A percentile compares a stretch with the other conserved stretches of the same genome.
Evolutionary conservation across 2,113 vertebrate genomes (phyloP).

Genomic region (Furnarius figulus): DNA sequence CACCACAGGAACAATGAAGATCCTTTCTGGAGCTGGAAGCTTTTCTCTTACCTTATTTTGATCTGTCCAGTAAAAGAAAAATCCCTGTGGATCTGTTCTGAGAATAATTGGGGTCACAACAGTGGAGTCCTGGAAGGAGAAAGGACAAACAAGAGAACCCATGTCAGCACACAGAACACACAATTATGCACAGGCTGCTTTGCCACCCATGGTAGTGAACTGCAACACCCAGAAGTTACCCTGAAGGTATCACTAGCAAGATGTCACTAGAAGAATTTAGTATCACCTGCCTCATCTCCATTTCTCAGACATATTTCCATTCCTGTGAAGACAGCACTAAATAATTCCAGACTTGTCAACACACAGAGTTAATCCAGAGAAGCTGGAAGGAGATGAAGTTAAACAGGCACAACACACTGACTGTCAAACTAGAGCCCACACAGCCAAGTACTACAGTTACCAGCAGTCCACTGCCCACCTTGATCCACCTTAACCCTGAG

Average conservation of each 20-base stretch:
- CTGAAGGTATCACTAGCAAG: neutral
- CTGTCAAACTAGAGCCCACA: neutral
- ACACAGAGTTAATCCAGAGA: neutral
- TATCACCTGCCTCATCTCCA: neutral
- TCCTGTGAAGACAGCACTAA: neutral
- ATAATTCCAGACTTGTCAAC: neutral
- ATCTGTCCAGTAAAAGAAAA: conserved; percentile 97
- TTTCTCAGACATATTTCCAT: neutral
- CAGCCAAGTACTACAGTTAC: neutral
- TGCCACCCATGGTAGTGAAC: neutral
- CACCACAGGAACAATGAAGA: neutral
- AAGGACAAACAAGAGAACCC: neutral
- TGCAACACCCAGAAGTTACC: neutral
- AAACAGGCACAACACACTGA: neutral
- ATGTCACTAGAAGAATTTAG: neutral
- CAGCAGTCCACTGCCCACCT: neutral
- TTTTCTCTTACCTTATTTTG: conserved; percentile 90
- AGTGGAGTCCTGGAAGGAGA: conserved; percentile 83
- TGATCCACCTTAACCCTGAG: neutral
- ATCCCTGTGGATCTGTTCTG: conserved; percentile 92
- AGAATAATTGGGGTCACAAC: conserved; percentile 90
- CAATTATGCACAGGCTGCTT: neutral
- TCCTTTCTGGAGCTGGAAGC: neutral
- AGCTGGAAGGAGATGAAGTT: neutral
- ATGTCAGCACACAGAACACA: neutral